A percentile compares a stretch with the other conserved stretches of the same genome.
Conservation (phyloP, 1,140 invertebrate species). For the Eriocheir sinensis region DNA sequence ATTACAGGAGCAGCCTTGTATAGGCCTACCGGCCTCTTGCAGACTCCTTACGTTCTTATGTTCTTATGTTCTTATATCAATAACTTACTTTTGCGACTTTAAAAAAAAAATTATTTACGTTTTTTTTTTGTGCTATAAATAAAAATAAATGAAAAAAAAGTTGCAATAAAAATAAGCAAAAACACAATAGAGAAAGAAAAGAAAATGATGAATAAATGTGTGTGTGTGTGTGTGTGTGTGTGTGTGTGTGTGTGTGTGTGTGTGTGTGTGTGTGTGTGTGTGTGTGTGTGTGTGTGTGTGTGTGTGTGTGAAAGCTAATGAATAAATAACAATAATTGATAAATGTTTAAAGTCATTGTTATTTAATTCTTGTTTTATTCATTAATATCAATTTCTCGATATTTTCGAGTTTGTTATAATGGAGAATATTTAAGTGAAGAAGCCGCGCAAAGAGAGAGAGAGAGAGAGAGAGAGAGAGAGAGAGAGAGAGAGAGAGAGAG, state of each 20-base stretch:
- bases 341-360: background rate
- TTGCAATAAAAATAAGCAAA: background rate
- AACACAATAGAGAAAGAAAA: background rate
- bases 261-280: conserved; percentile 29
- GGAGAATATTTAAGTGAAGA: no score
- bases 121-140: background rate
- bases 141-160: background rate
- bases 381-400: background rate
- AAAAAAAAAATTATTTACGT: no score
- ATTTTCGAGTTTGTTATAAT: background rate
- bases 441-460: background rate
- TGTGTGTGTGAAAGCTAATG: no score
- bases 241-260: conserved; percentile 32
- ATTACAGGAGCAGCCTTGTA: no score
- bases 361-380: background rate
- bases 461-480: conserved; percentile 23
- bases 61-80: no score
- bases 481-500: conserved; percentile 1
- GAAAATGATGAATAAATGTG: background rate
- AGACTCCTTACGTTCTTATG: no score
- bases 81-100: no score
- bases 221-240: conserved; percentile 12
- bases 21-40: no score
- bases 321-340: background rate
- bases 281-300: background rate